Evolutionary conservation across 1,140 invertebrate genomes (phyloP).

Genomic region (Homarus americanus): DNA sequence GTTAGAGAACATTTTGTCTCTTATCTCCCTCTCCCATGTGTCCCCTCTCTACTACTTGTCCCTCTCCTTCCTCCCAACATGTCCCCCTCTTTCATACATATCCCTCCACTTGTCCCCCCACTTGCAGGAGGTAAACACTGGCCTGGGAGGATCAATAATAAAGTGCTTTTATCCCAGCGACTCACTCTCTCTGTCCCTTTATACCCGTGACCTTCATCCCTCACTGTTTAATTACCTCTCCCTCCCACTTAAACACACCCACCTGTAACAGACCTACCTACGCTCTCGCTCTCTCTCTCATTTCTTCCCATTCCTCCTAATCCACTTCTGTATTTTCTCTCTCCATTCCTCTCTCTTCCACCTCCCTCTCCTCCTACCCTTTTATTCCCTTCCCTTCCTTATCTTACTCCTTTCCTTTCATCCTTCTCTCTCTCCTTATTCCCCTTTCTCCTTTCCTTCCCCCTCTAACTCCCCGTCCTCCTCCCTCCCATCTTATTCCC

Average conservation of each 20-base stretch:
- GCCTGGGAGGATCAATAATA: too few species aligned
- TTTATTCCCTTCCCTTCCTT: neutral
- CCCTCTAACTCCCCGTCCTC: too few species aligned
- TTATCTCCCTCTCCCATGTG: too few species aligned
- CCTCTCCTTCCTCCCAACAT: neutral
- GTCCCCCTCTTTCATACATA: neutral
- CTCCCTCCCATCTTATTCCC: too few species aligned
- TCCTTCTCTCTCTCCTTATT: neutral
- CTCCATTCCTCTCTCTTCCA: too few species aligned
- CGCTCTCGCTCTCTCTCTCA: neutral
- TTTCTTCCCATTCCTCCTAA: too few species aligned
- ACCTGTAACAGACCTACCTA: neutral
- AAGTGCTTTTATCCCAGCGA: too few species aligned
- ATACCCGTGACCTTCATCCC: neutral
- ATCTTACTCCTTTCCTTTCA: neutral
- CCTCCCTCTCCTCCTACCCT: neutral
- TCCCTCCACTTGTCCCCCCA: neutral
- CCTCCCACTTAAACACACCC: neutral
- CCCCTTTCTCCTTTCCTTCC: too few species aligned
- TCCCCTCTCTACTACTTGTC: neutral
- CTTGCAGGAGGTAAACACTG: too few species aligned
- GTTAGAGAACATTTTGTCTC: too few species aligned
- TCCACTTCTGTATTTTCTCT: too few species aligned
- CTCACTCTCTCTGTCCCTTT: too few species aligned
- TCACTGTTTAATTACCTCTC: neutral